Conservation (phyloP, 2,797 vertebrate species). For the Phrynocephalus forsythii region DNA sequence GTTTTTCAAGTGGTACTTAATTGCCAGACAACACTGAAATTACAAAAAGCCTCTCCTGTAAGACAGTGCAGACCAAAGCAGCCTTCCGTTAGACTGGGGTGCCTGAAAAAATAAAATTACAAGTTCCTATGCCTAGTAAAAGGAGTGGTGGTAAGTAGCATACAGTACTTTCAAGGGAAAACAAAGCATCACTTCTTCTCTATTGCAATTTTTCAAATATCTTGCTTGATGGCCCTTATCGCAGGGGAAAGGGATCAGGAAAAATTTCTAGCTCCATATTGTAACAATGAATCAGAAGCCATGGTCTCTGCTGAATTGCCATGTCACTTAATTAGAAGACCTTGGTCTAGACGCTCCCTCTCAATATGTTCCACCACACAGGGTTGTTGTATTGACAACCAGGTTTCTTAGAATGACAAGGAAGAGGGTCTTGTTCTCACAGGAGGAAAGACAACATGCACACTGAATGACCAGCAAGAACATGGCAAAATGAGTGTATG, state of each 20-base stretch:
- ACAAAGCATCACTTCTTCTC: not conserved
- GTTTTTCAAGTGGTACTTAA: slow-evolving; percentile 73
- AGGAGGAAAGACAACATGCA: not conserved
- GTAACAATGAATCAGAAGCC: not conserved
- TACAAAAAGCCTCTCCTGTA: slow-evolving; percentile 64
- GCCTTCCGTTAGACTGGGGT: slow-evolving; percentile 11
- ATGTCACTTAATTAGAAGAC: not conserved
- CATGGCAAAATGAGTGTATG: not conserved
- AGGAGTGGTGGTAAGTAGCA: not conserved
- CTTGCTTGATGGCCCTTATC: not conserved
- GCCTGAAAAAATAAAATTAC: not conserved
- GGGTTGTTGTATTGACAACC: not conserved
- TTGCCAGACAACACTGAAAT: slow-evolving; percentile 71
- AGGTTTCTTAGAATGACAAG: not conserved
- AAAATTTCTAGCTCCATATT: not conserved
- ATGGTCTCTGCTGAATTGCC: not conserved
- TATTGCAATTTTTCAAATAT: not conserved
- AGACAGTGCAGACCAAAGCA: slow-evolving; percentile 32
- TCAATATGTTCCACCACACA: not conserved
- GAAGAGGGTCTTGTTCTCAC: not conserved
- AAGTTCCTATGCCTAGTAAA: not conserved
- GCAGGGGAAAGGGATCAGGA: not conserved
- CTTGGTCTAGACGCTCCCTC: not conserved
- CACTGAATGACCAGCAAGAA: not conserved
- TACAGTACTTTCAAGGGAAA: not conserved